Conservation (phyloP, 2,113 vertebrate genomes). For the Cryptomyrus ogoouensis region DNA sequence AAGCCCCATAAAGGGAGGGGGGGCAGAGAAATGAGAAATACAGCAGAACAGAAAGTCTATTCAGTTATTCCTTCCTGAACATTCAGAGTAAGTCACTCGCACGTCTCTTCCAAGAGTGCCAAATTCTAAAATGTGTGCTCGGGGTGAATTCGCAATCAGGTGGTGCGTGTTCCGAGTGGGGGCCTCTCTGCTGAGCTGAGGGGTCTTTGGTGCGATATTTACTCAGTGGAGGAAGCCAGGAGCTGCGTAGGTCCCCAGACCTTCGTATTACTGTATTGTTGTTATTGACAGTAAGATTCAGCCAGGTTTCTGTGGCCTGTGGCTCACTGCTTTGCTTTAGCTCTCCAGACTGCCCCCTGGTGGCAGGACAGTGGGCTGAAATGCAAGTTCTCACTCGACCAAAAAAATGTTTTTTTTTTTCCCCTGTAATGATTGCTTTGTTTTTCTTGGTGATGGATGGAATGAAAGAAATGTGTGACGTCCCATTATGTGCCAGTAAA, state of each 20-base stretch:
- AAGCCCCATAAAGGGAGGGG: neutral
- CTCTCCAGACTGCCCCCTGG: neutral
- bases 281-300: neutral
- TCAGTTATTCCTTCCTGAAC: slow-evolving; percentile 36
- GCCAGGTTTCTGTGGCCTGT: neutral
- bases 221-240: neutral
- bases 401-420: neutral
- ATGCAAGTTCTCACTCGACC: neutral
- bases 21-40: neutral
- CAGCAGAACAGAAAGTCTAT: slow-evolving; percentile 42
- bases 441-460: slow-evolving; percentile 43
- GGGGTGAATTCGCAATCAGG: slow-evolving; percentile 28
- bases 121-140: neutral
- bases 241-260: neutral
- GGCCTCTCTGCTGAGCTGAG: neutral
- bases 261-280: neutral
- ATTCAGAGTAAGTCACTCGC: slow-evolving; percentile 30
- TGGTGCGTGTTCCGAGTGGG: neutral
- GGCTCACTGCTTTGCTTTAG: neutral
- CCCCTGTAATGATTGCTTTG: neutral
- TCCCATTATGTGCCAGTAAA: slow-evolving; percentile 49
- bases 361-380: neutral
- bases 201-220: neutral
- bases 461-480: slow-evolving; percentile 42
- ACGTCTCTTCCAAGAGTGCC: slow-evolving; percentile 12